Evolutionary conservation across 2,797 vertebrate genomes (phyloP), one percentile per base, ranked within the genome.

Genomic region (Neosalanx taihuensis): DNA sequence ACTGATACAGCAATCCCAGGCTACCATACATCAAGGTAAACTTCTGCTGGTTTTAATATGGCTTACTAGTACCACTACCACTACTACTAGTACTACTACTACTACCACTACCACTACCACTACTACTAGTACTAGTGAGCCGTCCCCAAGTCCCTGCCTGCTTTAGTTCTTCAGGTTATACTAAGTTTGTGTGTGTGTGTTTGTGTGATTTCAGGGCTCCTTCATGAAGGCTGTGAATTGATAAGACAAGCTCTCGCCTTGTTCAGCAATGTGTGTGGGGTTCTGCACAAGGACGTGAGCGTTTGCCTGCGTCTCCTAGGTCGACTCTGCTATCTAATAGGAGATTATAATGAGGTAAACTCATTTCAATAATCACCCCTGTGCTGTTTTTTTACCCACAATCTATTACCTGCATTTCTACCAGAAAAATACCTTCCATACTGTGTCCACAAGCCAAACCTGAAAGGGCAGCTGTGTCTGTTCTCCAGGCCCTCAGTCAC

Each of bases 231-330:
- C 77, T 98, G 96, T 0, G 97, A 99, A 89, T 94, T 99, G 77
- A 99, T 99, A 90, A 98, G 92, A 0, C 97, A 99, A 89, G 97
- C 98, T 73, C 92, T 99, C 77, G 99, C 99, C 89, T 93, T 99
- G 83, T 99, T 98, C 85, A 99, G 99, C 90, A 99, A 98, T 0
- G 97, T 99, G 51, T 99, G 99, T 10, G 97, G 98, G 79, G 97
- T 97, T 78, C 98, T 99, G 97, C 98, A 99, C 0, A 94, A 99
- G 65, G 98, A 99, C 90, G 98, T 99, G 86, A 98, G 97, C 53
- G 96, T 96, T 87, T 99, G 98, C 81, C 89, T 99, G 78, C 95
- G 97, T 72, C 95, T 99, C 70, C 92, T 99, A 57, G 96, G 97
- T 41, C 96, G 98, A 30, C 96, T 99, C 76, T 98, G 98, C 86